These are phyloP conservation scores for Lasioglossum figueresi DNA, from an alignment of 2,888 invertebrate genomes.

Conservation along the genomic window DNA sequence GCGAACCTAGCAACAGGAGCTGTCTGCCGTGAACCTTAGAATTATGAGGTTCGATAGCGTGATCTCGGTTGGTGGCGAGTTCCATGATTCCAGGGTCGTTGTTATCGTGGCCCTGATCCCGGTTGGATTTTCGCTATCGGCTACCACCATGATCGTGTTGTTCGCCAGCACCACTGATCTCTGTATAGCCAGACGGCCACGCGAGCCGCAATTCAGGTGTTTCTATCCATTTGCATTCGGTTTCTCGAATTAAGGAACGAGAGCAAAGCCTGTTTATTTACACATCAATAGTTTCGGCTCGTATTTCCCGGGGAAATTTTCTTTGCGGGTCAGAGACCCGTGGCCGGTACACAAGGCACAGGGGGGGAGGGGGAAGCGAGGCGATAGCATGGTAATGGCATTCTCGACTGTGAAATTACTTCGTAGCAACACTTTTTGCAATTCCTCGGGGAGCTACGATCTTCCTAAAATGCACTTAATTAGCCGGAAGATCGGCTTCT, in stretches of 20 bases:
- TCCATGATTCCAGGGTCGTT: conserved; percentile 10
- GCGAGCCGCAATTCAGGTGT: neutral
- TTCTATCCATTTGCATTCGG: conserved; percentile 40
- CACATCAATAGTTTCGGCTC: conserved; percentile 33
- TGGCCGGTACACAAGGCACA: neutral
- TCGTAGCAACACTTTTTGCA: conserved; percentile 43
- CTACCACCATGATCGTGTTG: neutral
- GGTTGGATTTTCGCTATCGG: conserved; percentile 34
- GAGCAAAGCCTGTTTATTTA: conserved; percentile 30
- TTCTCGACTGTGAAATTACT: conserved; percentile 40
- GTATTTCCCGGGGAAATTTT: conserved; percentile 18
- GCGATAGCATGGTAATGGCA: conserved; percentile 36
- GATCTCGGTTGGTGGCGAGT: neutral
- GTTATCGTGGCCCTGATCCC: conserved; percentile 24
- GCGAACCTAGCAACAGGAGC: neutral
- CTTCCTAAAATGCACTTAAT: conserved; percentile 56
- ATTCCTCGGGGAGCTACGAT: conserved; percentile 33
- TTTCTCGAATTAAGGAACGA: conserved; percentile 31
- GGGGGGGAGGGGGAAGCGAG: no score
- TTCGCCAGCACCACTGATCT: neutral
- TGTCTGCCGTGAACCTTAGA: neutral
- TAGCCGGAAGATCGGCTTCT: conserved; percentile 63
- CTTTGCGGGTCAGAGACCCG: conserved; percentile 7
- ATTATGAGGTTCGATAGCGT: conserved; percentile 20
- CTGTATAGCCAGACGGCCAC: neutral